Evolutionary conservation across 2,797 vertebrate genomes (phyloP).

Genomic region (Gorsachius magnificus): DNA sequence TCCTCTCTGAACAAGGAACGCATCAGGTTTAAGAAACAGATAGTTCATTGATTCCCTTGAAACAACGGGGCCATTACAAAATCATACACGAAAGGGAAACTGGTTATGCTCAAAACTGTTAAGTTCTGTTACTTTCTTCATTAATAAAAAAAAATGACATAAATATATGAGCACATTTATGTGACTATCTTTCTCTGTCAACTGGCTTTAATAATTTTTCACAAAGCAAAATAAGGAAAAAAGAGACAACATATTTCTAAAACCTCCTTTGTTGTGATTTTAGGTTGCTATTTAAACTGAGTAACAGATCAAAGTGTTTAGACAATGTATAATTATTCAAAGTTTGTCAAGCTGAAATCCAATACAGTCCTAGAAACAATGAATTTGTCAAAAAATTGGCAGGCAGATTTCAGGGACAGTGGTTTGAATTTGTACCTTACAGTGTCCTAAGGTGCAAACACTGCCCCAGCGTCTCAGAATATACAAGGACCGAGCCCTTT

Average conservation of each 20-base stretch:
- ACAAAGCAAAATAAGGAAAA: neutral
- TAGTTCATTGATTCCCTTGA: neutral
- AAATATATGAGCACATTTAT: neutral
- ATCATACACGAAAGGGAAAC: neutral
- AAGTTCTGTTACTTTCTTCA: neutral
- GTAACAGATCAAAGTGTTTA: neutral
- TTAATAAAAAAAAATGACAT: neutral
- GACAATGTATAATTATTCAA: neutral
- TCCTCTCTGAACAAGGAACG: neutral
- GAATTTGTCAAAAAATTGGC: neutral
- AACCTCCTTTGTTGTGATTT: neutral
- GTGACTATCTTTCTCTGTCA: neutral
- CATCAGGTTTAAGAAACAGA: neutral
- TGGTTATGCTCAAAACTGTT: neutral
- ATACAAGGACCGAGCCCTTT: neutral
- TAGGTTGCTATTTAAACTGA: neutral
- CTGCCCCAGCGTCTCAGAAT: neutral
- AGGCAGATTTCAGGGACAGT: neutral
- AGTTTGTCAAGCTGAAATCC: neutral
- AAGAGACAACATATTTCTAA: neutral
- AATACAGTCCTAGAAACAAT: neutral
- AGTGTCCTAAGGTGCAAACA: neutral
- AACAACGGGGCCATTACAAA: neutral
- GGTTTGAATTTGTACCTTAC: neutral
- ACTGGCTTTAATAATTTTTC: neutral